Base-by-base conservation (phyloP, 2,888 invertebrate genomes). In the Muschampia plurimacula region DNA sequence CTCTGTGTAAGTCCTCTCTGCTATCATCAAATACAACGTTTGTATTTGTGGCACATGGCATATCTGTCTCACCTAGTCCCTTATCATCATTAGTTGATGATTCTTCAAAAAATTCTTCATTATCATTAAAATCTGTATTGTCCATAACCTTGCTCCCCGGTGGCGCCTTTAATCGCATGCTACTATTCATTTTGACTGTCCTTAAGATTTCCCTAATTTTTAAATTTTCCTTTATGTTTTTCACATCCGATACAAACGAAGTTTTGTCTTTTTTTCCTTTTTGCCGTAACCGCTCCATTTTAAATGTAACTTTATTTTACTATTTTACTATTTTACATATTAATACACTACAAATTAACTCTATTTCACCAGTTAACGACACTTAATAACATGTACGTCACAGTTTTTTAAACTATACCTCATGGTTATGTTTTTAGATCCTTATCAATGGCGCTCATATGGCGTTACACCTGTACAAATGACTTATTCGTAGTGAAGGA, bases 101-200 rank as follows among this genome's bases (percentile, higher is more conserved):
- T 28, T 77, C 83, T 39, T 88, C 88, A 76, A 85, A 87, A 73
- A 83, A 80, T 22, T 89, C 88, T 28, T 89, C 90, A 39, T 82
- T 84, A 3, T 88, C 88, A 74, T 85, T 88, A 69, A 90, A 89
- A 74, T 92, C 90, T 78, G 87, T 89, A 74, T 83, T 89, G 69
- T 86, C 84, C 88, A 92, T 89, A 22, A 91, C 87, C 82, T 88
- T 91, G 73, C 89, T 91, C 1, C 89, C 90, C 12, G 84, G 83
- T 2, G 91, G 92, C 1, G 89, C 90, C 76, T 91, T 91, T 39
- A 92, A 79, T 49, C 91, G 83, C 89, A 91, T 90, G 77, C 91
- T 92, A 67, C 89, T 92, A 65, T 90, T 93, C 88, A 92, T 92
- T 85, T 92, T 93, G 0, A 93, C 93, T 9, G 88, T 91, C 76